Evolutionary conservation across 2,888 invertebrate genomes (phyloP).

Genomic region (Eulithis prunata): DNA sequence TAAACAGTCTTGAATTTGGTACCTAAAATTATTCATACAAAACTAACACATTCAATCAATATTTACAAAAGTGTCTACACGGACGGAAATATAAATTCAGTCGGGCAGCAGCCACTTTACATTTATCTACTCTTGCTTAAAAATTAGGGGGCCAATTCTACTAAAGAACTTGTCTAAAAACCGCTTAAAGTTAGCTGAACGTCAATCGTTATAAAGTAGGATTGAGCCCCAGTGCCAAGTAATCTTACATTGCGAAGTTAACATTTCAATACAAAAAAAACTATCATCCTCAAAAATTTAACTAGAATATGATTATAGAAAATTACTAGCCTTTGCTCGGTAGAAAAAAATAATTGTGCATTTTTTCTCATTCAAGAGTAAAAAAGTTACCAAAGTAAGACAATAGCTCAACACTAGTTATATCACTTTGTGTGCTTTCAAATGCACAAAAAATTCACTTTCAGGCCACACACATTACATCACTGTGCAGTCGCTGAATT

Average conservation of each 20-base stretch:
- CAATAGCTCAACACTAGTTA: no score
- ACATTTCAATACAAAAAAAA: no score
- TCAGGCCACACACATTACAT: background rate
- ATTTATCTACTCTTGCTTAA: background rate
- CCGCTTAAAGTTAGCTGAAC: no score
- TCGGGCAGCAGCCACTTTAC: constrained; percentile 9
- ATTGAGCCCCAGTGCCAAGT: no score
- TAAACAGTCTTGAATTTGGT: constrained; percentile 10
- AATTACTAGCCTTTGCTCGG: no score
- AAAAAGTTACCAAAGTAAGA: background rate
- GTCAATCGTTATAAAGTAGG: no score
- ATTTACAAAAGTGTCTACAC: constrained; percentile 37
- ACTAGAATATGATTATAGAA: no score
- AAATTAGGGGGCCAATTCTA: background rate
- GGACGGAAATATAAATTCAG: constrained; percentile 44
- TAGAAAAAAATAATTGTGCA: background rate
- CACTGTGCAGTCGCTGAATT: constrained; percentile 20
- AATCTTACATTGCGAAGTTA: no score
- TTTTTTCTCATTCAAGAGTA: background rate
- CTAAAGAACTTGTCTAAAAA: no score
- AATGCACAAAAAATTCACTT: constrained; percentile 14
- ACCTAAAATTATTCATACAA: constrained; percentile 10
- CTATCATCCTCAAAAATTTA: no score
- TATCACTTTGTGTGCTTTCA: background rate
- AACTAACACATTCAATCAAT: constrained; percentile 27